Evolutionary conservation across 2,797 vertebrate species (phyloP).

Genomic region (Propithecus deckenii): DNA sequence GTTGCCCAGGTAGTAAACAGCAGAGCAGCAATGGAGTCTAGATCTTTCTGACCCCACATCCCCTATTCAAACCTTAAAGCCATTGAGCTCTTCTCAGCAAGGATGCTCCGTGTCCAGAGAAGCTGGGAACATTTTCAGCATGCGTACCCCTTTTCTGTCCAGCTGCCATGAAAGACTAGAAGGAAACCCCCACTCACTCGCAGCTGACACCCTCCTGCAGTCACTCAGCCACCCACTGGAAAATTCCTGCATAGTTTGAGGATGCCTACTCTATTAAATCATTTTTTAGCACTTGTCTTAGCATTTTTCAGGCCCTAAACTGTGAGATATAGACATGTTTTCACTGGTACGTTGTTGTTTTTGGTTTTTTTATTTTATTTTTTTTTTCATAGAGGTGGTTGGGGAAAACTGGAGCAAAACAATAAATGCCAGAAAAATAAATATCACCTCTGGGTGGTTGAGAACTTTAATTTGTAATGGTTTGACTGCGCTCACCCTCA

Average conservation of each 20-base stretch:
- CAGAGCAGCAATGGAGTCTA: background rate
- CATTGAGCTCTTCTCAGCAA: background rate
- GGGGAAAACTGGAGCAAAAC: background rate
- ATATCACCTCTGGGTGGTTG: background rate
- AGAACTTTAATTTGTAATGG: background rate
- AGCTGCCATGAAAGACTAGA: background rate
- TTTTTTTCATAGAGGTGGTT: background rate
- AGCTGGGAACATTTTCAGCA: background rate
- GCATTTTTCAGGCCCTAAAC: background rate
- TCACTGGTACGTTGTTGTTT: background rate
- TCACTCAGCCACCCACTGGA: background rate
- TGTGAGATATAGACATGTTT: background rate
- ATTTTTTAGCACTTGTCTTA: background rate
- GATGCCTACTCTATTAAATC: background rate
- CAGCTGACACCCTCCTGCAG: accelerated
- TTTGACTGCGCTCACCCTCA: background rate
- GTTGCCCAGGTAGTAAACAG: background rate
- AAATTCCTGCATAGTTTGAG: background rate
- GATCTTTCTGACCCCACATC: background rate
- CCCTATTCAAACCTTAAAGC: background rate
- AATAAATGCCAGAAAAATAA: constrained; percentile 43
- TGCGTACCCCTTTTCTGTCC: background rate
- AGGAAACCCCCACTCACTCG: background rate
- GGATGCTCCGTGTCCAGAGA: background rate
- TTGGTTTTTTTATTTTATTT: background rate